phyloP scores from a whole-genome alignment of 2,113 vertebrate species.

The Tringa solitaria region DNA sequence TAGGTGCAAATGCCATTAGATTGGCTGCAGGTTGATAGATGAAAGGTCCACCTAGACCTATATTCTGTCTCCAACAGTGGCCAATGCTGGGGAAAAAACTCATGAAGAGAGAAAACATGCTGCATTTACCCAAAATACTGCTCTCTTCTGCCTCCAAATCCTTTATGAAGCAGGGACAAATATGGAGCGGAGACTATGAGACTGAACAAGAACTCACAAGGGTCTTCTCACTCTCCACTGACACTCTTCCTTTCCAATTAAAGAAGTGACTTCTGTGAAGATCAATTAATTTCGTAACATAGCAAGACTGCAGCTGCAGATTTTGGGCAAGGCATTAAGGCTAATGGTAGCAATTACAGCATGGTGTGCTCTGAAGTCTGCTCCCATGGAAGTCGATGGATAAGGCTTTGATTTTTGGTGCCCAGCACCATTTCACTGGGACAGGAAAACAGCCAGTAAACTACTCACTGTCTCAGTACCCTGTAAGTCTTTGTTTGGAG shows the following conservation, averaged over 20 bases:
- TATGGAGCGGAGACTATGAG: background rate
- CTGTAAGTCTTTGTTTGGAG: background rate
- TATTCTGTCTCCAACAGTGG: background rate
- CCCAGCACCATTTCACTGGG: background rate
- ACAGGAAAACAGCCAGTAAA: background rate
- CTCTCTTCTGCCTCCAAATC: background rate
- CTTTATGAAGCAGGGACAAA: background rate
- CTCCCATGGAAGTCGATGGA: rapidly evolving
- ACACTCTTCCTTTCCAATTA: background rate
- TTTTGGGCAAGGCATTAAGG: background rate
- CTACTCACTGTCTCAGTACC: background rate
- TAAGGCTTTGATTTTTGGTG: background rate
- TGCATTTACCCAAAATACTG: background rate
- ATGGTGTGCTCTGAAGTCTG: background rate
- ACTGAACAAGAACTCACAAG: background rate
- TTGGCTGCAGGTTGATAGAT: background rate
- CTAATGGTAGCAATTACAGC: background rate
- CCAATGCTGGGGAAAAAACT: background rate
- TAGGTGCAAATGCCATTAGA: background rate
- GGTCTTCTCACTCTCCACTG: background rate
- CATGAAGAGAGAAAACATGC: background rate
- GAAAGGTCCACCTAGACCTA: background rate
- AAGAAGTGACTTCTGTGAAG: background rate
- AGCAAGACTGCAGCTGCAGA: background rate
- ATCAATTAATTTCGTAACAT: background rate